Evolutionary conservation across 1,140 invertebrate species (phyloP), one percentile per base, ranked within the genome.

Genomic region (Cephus cinctus): DNA sequence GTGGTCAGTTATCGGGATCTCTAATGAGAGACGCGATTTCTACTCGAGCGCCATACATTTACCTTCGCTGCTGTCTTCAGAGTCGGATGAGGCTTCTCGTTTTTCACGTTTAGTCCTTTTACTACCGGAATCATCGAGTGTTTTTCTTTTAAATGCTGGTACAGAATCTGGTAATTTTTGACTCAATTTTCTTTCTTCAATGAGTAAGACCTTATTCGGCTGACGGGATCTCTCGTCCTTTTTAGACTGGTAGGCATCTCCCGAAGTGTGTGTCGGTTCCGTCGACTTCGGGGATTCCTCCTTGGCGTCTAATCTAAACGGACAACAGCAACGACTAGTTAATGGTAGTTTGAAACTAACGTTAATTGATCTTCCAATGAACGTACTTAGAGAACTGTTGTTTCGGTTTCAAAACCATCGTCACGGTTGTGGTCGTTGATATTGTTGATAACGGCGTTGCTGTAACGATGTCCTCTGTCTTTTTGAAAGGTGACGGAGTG

Each of bases 401-500:
- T 52, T 72, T 74, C 19, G 68, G 18, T 62, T 76, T 76, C n/a
- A n/a, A n/a, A n/a, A n/a, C n/a, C n/a, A n/a, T n/a, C n/a, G n/a
- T n/a, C n/a, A n/a, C n/a, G n/a, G n/a, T n/a, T n/a, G n/a, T n/a
- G n/a, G n/a, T n/a, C n/a, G n/a, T n/a, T n/a, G n/a, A n/a, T n/a
- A n/a, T n/a, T n/a, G n/a, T n/a, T n/a, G n/a, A n/a, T n/a, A n/a
- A n/a, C n/a, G n/a, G n/a, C n/a, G 32, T 43, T 18, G 67, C 69
- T 23, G 72, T 75, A 48, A 81, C 76, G n/a, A 85, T 81, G 65
- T 89, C 87, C 56, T 87, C 83, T 38, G 85, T 84, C 71, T 88
- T 87, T 46, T 89, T 82, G 70, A 89, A 89, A 35, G 88, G 87
- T 15, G 87, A 89, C 15, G 88, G 87, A 1, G 88, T 89, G 49